Percentiles rank a stretch among this genome's conserved stretches.
Conservation (phyloP, 2,113 vertebrate genomes). For the Mungos mungo region DNA sequence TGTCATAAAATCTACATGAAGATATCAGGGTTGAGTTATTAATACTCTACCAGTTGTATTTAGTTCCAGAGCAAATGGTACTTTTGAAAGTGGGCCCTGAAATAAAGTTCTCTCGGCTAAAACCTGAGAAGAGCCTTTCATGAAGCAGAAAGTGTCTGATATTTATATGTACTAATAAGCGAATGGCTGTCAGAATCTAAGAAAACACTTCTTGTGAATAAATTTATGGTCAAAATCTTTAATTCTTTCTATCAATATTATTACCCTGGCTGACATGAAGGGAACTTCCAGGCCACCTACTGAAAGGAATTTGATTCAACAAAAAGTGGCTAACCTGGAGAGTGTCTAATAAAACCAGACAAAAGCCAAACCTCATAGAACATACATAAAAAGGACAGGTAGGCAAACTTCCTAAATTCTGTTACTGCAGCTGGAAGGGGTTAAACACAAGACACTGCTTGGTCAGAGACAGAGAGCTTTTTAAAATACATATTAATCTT, state of each 20-base stretch:
- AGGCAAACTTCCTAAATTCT: conserved; percentile 62
- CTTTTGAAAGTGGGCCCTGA: conserved; percentile 8
- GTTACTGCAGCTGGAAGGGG: conserved; percentile 78
- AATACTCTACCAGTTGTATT: conserved; percentile 28
- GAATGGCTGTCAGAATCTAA: conserved; percentile 53
- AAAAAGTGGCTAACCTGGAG: conserved; percentile 60
- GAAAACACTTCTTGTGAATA: conserved; percentile 50
- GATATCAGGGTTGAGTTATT: background rate
- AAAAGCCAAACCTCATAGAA: conserved; percentile 64
- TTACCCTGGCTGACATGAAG: conserved; percentile 71
- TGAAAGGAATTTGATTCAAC: conserved; percentile 63
- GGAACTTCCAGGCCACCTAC: conserved; percentile 65
- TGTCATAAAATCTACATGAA: conserved; percentile 61
- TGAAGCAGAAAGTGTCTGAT: conserved; percentile 39
- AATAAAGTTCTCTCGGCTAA: conserved; percentile 59
- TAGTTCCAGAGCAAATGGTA: conserved; percentile 38
- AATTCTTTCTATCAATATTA: conserved; percentile 30
- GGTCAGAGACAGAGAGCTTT: conserved; percentile 68
- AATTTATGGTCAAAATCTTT: conserved; percentile 50
- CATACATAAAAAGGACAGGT: conserved; percentile 52
- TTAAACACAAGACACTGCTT: conserved; percentile 79
- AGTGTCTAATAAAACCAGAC: conserved; percentile 63
- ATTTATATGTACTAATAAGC: conserved; percentile 46
- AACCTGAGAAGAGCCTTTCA: conserved; percentile 12
- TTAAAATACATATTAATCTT: conserved; percentile 84